phyloP scores from a whole-genome alignment of 2,113 vertebrate genomes.

The Eulemur rufifrons region DNA sequence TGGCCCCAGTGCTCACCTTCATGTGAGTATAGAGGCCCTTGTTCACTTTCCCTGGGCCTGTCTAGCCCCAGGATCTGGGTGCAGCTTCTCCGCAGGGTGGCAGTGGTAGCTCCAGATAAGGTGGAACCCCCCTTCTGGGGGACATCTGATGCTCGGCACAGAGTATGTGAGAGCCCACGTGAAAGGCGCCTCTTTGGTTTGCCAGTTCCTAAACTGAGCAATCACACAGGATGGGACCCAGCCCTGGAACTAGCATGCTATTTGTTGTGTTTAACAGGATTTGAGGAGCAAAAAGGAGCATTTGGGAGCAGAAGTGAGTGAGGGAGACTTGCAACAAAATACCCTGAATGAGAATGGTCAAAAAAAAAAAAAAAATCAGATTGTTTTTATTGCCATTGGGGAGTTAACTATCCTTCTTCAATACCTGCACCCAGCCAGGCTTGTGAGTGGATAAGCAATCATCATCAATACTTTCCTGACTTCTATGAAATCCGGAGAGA shows the following conservation, averaged over 20 bases:
- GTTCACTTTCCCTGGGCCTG: neutral
- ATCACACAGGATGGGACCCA: neutral
- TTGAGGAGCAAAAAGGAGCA: neutral
- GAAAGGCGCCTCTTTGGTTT: neutral
- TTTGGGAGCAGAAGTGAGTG: neutral
- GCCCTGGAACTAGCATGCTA: neutral
- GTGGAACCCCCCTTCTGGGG: neutral
- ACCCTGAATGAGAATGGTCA: neutral
- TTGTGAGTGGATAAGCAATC: neutral
- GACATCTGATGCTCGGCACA: neutral
- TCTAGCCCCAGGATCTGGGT: neutral
- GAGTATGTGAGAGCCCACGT: neutral
- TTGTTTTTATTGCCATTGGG: neutral
- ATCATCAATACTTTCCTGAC: neutral
- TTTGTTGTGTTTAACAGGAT: neutral
- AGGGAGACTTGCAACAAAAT: neutral
- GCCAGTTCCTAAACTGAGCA: neutral
- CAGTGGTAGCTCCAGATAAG: neutral
- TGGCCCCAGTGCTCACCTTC: neutral
- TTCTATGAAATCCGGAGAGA: neutral
- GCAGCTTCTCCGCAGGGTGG: neutral
- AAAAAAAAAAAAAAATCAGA: neutral
- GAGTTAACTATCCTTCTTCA: neutral
- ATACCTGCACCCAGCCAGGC: neutral
- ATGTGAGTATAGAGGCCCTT: neutral